Evolutionary conservation across 2,113 vertebrate species (phyloP), one percentile per base, ranked within the genome.

Genomic region (Motacilla tschutschensis): DNA sequence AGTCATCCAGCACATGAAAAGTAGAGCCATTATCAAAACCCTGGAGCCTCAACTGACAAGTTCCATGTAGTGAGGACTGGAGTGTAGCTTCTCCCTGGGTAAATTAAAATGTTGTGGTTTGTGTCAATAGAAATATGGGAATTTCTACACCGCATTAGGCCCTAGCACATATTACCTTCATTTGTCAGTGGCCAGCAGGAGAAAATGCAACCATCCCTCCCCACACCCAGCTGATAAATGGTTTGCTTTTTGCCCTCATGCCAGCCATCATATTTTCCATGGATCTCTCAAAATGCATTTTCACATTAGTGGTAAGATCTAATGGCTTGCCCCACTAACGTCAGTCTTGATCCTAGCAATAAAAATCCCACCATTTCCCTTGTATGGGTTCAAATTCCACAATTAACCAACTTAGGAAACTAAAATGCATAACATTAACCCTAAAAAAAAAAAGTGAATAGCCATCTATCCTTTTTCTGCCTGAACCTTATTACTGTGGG

Each of bases 101-200:
- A 63, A 89, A 90, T 88, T n/a, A 90, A 82, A 82, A 87, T 72
- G 66, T 17, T 77, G 71, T 86, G 78, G 53, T 64, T 86, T 85
- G 54, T 84, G 64, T 46, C 77, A 84, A 65, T 26, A 64, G 59
- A 86, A 83, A 89, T 85, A 83, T 21, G 59, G 50, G 50, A 78
- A 85, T 62, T 86, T 80, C 59, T 79, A 83, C 67, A 86, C 40
- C 0, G 36, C 31, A 57, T 88, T 89, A 89, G 77, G 50, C n/a
- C 12, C 43, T n/a, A 64, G 41, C 5, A 6, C 17, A 58, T 35
- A 65, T 53, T 75, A 80, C 60, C 36, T 88, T 73, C 75, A 62
- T 83, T 29, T 65, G 43, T 66, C 28, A 58, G 74, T 35, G 31
- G 40, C 31, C 63, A 73, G 64, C 44, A 67, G 35, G 62, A 67